Percentiles rank a stretch among this genome's conserved stretches.
These are phyloP conservation scores for Lepidocolaptes lacrymiger DNA, from an alignment of 2,797 vertebrate species.

Conservation along the genomic window DNA sequence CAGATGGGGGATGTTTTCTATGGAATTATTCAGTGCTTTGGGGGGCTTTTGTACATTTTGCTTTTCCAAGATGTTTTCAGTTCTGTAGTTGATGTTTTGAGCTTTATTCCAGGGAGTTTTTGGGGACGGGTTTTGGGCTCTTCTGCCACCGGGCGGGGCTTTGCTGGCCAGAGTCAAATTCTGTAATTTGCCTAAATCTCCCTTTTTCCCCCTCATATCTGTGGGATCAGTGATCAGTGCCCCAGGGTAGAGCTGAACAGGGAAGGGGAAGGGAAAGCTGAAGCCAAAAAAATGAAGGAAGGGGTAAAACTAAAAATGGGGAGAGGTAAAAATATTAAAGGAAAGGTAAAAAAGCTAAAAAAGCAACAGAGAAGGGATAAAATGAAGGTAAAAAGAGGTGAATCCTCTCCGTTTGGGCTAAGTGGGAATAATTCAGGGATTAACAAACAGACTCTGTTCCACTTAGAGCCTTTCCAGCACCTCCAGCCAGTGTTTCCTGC, in stretches of 20 bases:
- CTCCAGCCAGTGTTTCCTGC: neutral
- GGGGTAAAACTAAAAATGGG: neutral
- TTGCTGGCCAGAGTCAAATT: neutral
- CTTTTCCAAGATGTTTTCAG: neutral
- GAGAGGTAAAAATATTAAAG: neutral
- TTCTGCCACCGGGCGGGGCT: fast-evolving
- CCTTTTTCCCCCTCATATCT: neutral
- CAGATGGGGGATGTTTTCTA: neutral
- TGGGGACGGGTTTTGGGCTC: neutral
- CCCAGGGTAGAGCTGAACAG: neutral
- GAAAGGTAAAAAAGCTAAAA: neutral
- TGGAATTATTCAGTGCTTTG: neutral
- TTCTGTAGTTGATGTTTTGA: neutral
- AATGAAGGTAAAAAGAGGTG: neutral
- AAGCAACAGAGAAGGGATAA: neutral
- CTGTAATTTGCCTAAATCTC: neutral
- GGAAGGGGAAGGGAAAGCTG: neutral
- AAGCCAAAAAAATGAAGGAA: neutral
- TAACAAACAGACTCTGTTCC: neutral
- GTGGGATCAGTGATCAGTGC: neutral
- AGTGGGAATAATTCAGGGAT: neutral
- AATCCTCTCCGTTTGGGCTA: neutral
- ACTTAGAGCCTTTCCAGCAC: neutral
- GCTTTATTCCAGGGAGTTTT: neutral
- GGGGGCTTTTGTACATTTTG: neutral